These are phyloP conservation scores for Zoanthus gigantus DNA, from an alignment of 92 coral and sea anemone species.

Conservation along the genomic window DNA sequence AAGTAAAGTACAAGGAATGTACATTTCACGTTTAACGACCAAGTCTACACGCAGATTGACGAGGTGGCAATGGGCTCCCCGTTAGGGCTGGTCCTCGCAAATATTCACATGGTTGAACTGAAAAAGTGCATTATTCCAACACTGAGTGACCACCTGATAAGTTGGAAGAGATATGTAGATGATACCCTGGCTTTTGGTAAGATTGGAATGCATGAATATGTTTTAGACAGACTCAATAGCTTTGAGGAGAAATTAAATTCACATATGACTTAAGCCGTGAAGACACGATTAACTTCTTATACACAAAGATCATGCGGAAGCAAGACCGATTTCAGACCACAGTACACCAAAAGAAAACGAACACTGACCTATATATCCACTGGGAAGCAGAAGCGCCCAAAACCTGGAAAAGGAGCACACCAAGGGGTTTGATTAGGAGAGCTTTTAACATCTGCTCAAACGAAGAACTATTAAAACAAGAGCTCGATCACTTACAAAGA, in stretches of 20 bases:
- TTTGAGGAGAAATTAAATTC: conserved; percentile 41
- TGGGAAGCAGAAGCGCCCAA: too few species aligned
- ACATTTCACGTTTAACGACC: too few species aligned
- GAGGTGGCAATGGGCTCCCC: neutral
- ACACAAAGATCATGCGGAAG: neutral
- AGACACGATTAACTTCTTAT: conserved; percentile 23
- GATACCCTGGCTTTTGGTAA: neutral
- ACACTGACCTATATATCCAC: too few species aligned
- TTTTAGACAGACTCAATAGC: conserved; percentile 32
- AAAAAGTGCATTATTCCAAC: neutral
- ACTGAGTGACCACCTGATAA: neutral
- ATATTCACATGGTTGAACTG: neutral
- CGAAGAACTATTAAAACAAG: too few species aligned
- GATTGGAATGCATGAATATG: conserved; percentile 22
- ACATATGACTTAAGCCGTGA: conserved; percentile 6
- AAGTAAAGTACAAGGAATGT: conserved; percentile 4
- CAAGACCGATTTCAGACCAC: neutral
- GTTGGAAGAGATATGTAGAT: conserved; percentile 39
- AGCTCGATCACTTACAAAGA: too few species aligned
- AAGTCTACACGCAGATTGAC: neutral
- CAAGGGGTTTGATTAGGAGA: too few species aligned
- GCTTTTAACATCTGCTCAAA: too few species aligned
- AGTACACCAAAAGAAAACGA: neutral
- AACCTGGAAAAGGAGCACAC: too few species aligned
- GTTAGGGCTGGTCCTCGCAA: neutral